phyloP scores from a whole-genome alignment of 2,888 invertebrate genomes.

The Leptura quadrifasciata region DNA sequence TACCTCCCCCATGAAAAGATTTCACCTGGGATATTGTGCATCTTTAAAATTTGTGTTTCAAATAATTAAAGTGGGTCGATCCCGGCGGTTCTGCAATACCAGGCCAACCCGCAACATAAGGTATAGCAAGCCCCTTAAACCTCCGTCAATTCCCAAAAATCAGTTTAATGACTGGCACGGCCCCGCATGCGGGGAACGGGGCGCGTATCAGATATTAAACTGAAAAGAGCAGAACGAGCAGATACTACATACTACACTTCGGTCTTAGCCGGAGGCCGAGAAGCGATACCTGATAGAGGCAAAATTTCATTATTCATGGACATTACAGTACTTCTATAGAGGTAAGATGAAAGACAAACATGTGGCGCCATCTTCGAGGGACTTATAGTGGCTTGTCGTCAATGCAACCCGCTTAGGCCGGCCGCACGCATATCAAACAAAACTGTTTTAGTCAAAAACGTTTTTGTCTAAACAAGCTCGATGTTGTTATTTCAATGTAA shows the following conservation, averaged over 20 bases:
- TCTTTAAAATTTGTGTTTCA: slow-evolving; percentile 43
- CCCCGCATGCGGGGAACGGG: slow-evolving; percentile 74
- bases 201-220: slow-evolving; percentile 82
- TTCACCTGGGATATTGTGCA: too few relatives aligned
- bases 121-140: slow-evolving; percentile 76
- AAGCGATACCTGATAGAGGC: slow-evolving; percentile 47
- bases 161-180: slow-evolving; percentile 77
- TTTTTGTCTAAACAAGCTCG: too few relatives aligned
- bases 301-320: neutral
- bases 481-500: too few relatives aligned
- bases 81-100: too few relatives aligned
- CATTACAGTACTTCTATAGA: neutral
- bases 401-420: too few relatives aligned
- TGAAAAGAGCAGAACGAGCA: slow-evolving; percentile 84
- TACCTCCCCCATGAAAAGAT: too few relatives aligned
- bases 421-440: too few relatives aligned
- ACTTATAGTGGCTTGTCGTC: too few relatives aligned
- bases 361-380: neutral
- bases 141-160: slow-evolving; percentile 74
- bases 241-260: slow-evolving; percentile 81
- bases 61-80: slow-evolving; percentile 69
- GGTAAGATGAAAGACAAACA: neutral
- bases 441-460: too few relatives aligned
- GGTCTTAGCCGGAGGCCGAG: slow-evolving; percentile 76
- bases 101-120: too few relatives aligned